Percentiles rank a stretch among this genome's conserved stretches.
phyloP scores from a whole-genome alignment of 2,113 vertebrate genomes.

The Cyprinodon tularosa region DNA sequence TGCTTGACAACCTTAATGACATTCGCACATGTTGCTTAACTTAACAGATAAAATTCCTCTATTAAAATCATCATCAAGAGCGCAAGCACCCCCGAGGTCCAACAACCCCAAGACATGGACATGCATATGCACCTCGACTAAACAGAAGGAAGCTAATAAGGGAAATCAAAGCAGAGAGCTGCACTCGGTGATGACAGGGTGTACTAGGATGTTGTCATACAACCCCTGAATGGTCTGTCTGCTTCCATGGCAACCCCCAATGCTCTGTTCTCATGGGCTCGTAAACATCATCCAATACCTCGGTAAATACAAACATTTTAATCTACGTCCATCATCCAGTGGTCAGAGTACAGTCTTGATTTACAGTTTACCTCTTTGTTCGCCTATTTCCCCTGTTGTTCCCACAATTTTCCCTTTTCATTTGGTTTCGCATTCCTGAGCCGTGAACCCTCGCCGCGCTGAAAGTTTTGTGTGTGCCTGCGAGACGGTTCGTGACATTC shows the following conservation, averaged over 20 bases:
- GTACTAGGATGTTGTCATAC: conserved; percentile 37
- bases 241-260: conserved; percentile 61
- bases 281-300: conserved; percentile 49
- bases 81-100: conserved; percentile 49
- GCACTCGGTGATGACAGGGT: conserved; percentile 60
- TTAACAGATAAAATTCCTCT: conserved; percentile 58
- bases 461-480: conserved; percentile 38
- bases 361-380: conserved; percentile 54
- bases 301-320: conserved; percentile 60
- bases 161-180: conserved; percentile 65
- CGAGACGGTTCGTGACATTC: conserved; percentile 13
- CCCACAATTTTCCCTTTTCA: conserved; percentile 46
- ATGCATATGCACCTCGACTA: conserved; percentile 28
- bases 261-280: conserved; percentile 41
- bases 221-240: conserved; percentile 62
- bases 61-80: conserved; percentile 58
- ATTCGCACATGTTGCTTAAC: conserved; percentile 44
- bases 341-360: conserved; percentile 53
- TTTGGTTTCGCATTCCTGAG: conserved; percentile 48
- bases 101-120: neutral
- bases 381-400: conserved; percentile 46
- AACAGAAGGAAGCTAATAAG: conserved; percentile 60
- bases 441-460: conserved; percentile 25
- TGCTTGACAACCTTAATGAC: conserved; percentile 16
- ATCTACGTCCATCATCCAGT: conserved; percentile 52